Conservation (phyloP, 2,113 vertebrate species). For the Amphiprion percula region DNA sequence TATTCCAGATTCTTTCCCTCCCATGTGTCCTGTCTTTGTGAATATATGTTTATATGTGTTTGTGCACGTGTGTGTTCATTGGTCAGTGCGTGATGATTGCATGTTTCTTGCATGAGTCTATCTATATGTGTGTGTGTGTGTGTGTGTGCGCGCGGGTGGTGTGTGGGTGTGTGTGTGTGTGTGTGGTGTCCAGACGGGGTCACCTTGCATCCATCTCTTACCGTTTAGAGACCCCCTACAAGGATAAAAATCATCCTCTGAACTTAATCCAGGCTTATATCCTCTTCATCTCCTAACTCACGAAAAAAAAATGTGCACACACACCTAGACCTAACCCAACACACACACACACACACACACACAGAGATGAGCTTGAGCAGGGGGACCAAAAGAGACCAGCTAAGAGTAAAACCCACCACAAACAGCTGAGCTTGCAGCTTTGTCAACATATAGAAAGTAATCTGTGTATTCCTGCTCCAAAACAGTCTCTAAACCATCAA, state of each 20-base stretch:
- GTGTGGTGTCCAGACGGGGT: constrained; percentile 71
- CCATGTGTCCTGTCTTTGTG: constrained; percentile 26
- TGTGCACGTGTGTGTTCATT: constrained; percentile 29
- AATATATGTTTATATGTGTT: constrained; percentile 20
- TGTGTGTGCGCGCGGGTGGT: constrained; percentile 29
- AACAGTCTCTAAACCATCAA: not conserved
- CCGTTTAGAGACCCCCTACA: constrained; percentile 81
- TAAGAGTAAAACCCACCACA: constrained; percentile 51
- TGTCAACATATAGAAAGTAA: constrained; percentile 14
- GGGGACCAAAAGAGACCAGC: constrained; percentile 28
- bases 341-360: constrained; percentile 19
- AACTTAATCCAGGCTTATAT: constrained; percentile 84
- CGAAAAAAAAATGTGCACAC: constrained; percentile 30
- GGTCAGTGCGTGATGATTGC: constrained; percentile 30
- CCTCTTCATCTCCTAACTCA: constrained; percentile 72
- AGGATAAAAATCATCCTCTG: constrained; percentile 84
- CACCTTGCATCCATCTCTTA: constrained; percentile 82
- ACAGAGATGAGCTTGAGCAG: constrained; percentile 18
- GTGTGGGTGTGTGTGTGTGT: constrained; percentile 39
- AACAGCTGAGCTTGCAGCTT: constrained; percentile 61
- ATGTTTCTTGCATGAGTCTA: constrained; percentile 35
- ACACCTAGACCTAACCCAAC: constrained; percentile 14
- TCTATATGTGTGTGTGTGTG: constrained; percentile 40
- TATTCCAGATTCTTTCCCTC: constrained; percentile 34
- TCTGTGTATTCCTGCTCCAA: constrained; percentile 2